A percentile compares a stretch with the other conserved stretches of the same genome.
Conservation (phyloP, 2,888 invertebrate species). For the Drosophila recens region DNA sequence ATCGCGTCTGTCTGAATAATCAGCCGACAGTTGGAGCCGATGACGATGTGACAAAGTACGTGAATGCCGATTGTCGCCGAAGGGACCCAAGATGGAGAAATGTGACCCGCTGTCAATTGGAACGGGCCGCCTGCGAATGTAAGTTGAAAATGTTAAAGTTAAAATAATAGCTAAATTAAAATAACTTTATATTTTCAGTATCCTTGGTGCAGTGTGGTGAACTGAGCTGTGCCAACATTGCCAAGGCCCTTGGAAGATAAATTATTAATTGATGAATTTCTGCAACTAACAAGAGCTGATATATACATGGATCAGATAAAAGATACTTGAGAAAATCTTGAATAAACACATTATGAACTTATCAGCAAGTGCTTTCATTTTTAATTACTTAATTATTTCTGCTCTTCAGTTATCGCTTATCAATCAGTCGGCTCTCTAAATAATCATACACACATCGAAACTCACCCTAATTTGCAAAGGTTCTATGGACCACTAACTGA, state of each 20-base stretch:
- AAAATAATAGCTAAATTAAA: neutral
- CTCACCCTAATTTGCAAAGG: neutral
- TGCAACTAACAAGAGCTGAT: neutral
- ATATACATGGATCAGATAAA: neutral
- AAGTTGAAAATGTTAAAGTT: slow-evolving; percentile 13
- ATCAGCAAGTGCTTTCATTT: neutral
- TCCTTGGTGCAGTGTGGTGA: slow-evolving; percentile 45
- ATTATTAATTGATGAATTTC: neutral
- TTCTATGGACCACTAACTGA: neutral
- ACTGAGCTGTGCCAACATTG: slow-evolving; percentile 24
- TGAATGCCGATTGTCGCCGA: slow-evolving; percentile 50
- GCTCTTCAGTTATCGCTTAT: neutral
- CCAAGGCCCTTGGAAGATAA: neutral
- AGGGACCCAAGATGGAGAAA: slow-evolving; percentile 41
- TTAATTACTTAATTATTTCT: slow-evolving; percentile 21
- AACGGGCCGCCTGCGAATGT: slow-evolving; percentile 53
- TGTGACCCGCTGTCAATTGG: slow-evolving; percentile 58
- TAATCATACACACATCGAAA: no score
- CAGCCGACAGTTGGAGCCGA: slow-evolving; percentile 32
- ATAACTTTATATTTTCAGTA: slow-evolving; percentile 39
- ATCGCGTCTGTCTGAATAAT: slow-evolving; percentile 20
- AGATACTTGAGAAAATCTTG: neutral
- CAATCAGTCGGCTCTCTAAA: no score
- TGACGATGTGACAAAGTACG: slow-evolving; percentile 38
- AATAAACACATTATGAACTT: neutral